These are phyloP conservation scores for Euproctis similis DNA, from an alignment of 2,888 invertebrate genomes.

Conservation along the genomic window DNA sequence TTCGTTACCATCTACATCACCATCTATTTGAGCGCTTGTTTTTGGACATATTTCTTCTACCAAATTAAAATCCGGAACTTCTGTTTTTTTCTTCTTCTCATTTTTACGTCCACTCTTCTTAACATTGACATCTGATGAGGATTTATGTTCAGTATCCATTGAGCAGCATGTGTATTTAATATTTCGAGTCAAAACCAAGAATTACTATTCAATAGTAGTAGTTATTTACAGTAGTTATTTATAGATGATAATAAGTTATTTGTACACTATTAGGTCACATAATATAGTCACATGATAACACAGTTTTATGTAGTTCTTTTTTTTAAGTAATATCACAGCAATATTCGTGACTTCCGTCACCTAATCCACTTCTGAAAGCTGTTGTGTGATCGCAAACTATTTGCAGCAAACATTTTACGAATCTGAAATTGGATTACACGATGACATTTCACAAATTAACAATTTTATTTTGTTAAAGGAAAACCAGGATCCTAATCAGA, in stretches of 20 bases:
- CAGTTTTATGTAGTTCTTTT: conserved; percentile 27
- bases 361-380: conserved; percentile 41
- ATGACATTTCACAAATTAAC: too few relatives aligned
- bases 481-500: too few relatives aligned
- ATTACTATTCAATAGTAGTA: too few relatives aligned
- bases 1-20: conserved; percentile 28
- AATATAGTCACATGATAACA: conserved; percentile 58
- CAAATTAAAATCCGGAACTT: conserved; percentile 25
- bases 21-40: conserved; percentile 32
- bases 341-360: conserved; percentile 42
- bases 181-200: too few relatives aligned
- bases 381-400: conserved; percentile 31
- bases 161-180: conserved; percentile 49
- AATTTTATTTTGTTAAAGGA: too few relatives aligned
- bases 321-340: conserved; percentile 51
- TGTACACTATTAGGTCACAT: conserved; percentile 34
- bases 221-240: too few relatives aligned
- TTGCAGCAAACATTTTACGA: conserved; percentile 41
- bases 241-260: conserved; percentile 16
- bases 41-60: conserved; percentile 39
- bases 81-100: conserved; percentile 62
- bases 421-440: too few relatives aligned
- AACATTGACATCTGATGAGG: conserved; percentile 35
- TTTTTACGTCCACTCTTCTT: conserved; percentile 51
- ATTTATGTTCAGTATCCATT: conserved; percentile 59